Conservation (phyloP, 2,888 invertebrate genomes). For the Pediacus dermestoides region DNA sequence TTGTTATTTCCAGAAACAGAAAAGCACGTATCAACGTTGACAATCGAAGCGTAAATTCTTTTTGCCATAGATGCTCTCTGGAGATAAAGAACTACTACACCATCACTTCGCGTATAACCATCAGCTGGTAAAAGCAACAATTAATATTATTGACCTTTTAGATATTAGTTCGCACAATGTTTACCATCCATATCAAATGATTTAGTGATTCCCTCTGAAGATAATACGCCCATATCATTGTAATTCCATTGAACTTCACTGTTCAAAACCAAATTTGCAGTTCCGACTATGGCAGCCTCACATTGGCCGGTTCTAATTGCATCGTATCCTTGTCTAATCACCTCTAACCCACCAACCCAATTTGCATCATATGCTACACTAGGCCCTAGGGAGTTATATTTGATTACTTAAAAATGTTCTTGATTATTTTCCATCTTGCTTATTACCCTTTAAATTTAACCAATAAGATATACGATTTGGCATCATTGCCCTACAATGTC, state of each 20-base stretch:
- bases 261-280: slow-evolving; percentile 71
- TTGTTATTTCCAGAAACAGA: slow-evolving; percentile 54
- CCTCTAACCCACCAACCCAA: slow-evolving; percentile 65
- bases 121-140: slow-evolving; percentile 52
- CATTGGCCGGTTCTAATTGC: slow-evolving; percentile 79
- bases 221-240: slow-evolving; percentile 59
- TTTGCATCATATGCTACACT: slow-evolving; percentile 63
- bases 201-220: slow-evolving; percentile 59
- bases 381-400: slow-evolving; percentile 45
- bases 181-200: slow-evolving; percentile 63
- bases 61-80: slow-evolving; percentile 62
- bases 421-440: neutral
- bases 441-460: slow-evolving; percentile 75
- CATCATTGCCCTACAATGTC: slow-evolving; percentile 89
- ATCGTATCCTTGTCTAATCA: slow-evolving; percentile 65
- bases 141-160: neutral
- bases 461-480: slow-evolving; percentile 91
- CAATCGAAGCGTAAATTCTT: slow-evolving; percentile 54
- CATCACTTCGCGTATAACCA: slow-evolving; percentile 83
- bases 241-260: slow-evolving; percentile 62
- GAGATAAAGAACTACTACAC: slow-evolving; percentile 67
- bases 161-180: slow-evolving; percentile 1
- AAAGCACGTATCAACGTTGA: slow-evolving; percentile 56
- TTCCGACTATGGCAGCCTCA: slow-evolving; percentile 88
- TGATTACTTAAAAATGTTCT: neutral